Conservation (phyloP, 2,113 vertebrate species). For the Lontra canadensis region DNA sequence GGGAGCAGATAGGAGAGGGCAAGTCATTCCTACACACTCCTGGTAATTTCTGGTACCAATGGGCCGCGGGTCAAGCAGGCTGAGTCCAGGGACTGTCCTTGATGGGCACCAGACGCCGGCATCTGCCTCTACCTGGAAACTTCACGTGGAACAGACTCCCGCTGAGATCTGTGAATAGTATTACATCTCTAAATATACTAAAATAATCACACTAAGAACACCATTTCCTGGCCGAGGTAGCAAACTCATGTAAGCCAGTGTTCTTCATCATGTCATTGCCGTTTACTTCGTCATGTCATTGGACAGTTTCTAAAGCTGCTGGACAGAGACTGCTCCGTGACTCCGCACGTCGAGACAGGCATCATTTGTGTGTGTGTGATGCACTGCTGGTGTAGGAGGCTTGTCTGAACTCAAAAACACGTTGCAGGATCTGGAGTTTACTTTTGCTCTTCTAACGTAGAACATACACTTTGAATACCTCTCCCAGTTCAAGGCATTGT, state of each 20-base stretch:
- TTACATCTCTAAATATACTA: not conserved
- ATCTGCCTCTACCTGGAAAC: not conserved
- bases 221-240: not conserved
- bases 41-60: not conserved
- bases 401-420: not conserved
- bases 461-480: not conserved
- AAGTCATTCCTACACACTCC: not conserved
- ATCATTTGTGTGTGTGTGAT: not conserved
- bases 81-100: not conserved
- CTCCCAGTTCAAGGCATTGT: not conserved
- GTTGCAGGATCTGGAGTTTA: not conserved
- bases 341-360: not conserved
- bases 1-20: not conserved
- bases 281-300: not conserved
- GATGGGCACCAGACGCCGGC: not conserved
- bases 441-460: not conserved
- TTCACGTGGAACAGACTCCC: not conserved
- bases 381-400: not conserved
- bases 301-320: not conserved
- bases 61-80: not conserved
- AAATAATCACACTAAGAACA: not conserved
- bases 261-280: not conserved
- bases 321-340: not conserved
- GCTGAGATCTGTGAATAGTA: rapidly evolving
- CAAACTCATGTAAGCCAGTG: not conserved